Base-by-base conservation (phyloP, 2,797 vertebrate species). In the Phaenicophaeus curvirostris region DNA sequence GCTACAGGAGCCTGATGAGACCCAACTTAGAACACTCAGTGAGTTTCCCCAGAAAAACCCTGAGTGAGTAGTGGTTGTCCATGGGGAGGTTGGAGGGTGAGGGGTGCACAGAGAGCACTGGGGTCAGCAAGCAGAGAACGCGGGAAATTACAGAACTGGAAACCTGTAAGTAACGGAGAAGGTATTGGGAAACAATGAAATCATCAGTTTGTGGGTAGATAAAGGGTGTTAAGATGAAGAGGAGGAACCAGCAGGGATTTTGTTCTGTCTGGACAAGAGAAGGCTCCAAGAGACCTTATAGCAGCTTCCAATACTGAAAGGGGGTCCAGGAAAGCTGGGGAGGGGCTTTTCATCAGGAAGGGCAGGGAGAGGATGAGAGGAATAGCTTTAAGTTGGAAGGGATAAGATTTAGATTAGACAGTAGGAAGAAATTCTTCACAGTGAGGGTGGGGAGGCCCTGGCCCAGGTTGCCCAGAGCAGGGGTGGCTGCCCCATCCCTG, bases 21-120 rank as follows among this genome's bases (percentile, higher is more conserved):
- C 31, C 46, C 25, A 5, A 1, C 18, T 33, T 41, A 2, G 57
- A 25, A 5, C 4, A 2, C 8, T 37, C 30, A 6, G 15, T 11
- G 55, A 7, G 3, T 4, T 11, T 44, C 6, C 67, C 17, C 1
- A 5, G 78, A 9, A 21, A 33, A 2, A 12, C 58, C 30, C 55
- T 4, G 54, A 0, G 4, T 0, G 17, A 1, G 41, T 2, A 12
- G 46, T 7, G 51, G 2, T 6, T 5, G 0, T 4, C 31, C 1
- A 7, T 37, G 48, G 33, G 30, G 5, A 1, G 6, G 2, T 5
- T 37, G 23, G 35, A 13, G 2, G 42, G 16, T 9, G 63, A 27
- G 35, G 72, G 5, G 1, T 1, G 4, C 6, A 1, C 0, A 2
- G 50, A 9, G 8, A 1, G 41, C 0, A 33, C 11, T 14, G 65